A percentile compares a stretch with the other conserved stretches of the same genome.
These are phyloP conservation scores for Trichopoda pennipes DNA, from an alignment of 2,888 invertebrate genomes.

Conservation along the genomic window DNA sequence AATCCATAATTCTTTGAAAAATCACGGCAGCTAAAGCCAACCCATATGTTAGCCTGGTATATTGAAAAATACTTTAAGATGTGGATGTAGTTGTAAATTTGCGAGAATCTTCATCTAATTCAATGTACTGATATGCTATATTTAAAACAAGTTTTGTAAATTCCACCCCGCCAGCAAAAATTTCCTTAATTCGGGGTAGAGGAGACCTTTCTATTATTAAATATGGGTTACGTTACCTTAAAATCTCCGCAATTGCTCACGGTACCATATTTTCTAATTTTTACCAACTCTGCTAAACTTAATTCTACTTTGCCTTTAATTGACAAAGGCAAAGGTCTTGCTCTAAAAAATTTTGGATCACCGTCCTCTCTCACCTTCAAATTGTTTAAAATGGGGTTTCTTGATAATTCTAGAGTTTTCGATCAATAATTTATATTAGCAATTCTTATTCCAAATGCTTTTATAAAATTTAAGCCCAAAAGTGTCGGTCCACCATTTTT, in stretches of 20 bases:
- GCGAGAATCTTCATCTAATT: conserved; percentile 71
- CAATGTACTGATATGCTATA: conserved; percentile 76
- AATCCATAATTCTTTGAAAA: conserved; percentile 74
- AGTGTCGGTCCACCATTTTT: conserved; percentile 63
- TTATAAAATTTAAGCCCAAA: conserved; percentile 56
- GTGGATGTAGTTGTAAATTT: conserved; percentile 6
- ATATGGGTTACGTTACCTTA: conserved; percentile 69
- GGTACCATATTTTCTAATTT: conserved; percentile 74
- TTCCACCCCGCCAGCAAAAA: conserved; percentile 64
- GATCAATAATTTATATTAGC: conserved; percentile 42
- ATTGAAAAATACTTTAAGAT: conserved; percentile 35
- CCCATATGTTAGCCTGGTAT: conserved; percentile 73
- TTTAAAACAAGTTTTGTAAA: conserved; percentile 73
- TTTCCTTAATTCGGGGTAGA: conserved; percentile 71
- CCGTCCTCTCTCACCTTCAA: conserved; percentile 55
- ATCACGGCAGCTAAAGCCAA: conserved; percentile 76
- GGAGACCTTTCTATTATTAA: conserved; percentile 68
- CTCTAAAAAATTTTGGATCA: conserved; percentile 56
- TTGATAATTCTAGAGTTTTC: not conserved
- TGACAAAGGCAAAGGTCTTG: conserved; percentile 50
- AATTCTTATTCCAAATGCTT: conserved; percentile 45
- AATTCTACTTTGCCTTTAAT: conserved; percentile 51
- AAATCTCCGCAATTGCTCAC: conserved; percentile 65
- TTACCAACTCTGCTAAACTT: conserved; percentile 51
- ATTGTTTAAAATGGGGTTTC: conserved; percentile 7